Evolutionary conservation across 2,797 vertebrate species (phyloP).

Genomic region (Coendou prehensilis): DNA sequence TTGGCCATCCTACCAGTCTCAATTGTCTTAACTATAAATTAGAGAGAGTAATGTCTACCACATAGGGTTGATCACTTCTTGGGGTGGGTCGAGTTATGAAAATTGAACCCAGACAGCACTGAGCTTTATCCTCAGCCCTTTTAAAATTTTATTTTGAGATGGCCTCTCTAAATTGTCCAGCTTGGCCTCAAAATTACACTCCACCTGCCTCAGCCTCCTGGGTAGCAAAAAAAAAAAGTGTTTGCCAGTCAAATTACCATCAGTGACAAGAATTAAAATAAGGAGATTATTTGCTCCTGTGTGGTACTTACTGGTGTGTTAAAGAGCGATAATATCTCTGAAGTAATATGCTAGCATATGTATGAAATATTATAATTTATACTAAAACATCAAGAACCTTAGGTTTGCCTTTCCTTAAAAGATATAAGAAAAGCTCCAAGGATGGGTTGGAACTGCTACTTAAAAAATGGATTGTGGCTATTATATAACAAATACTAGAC

Average conservation of each 20-base stretch:
- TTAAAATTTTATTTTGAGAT: background rate
- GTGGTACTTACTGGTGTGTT: background rate
- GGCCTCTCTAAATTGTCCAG: background rate
- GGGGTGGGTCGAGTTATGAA: background rate
- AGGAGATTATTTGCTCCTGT: background rate
- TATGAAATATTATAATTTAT: background rate
- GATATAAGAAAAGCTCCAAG: background rate
- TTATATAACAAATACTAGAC: background rate
- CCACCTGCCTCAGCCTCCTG: background rate
- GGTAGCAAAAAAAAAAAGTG: background rate
- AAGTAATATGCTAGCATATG: background rate
- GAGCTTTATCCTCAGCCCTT: background rate
- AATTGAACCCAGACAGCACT: background rate
- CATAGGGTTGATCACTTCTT: background rate
- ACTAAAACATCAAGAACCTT: background rate
- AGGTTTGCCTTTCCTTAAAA: background rate
- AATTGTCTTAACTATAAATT: slow-evolving; percentile 7
- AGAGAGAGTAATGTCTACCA: background rate
- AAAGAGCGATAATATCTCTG: background rate
- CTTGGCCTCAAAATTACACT: background rate
- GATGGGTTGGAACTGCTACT: background rate
- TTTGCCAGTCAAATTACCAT: background rate
- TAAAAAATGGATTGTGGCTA: background rate
- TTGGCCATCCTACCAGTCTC: background rate
- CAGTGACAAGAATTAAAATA: background rate